A percentile compares a stretch with the other conserved stretches of the same genome.
These are phyloP conservation scores for Prosopocoilus inquinatus DNA, from an alignment of 2,888 invertebrate species.

Conservation along the genomic window DNA sequence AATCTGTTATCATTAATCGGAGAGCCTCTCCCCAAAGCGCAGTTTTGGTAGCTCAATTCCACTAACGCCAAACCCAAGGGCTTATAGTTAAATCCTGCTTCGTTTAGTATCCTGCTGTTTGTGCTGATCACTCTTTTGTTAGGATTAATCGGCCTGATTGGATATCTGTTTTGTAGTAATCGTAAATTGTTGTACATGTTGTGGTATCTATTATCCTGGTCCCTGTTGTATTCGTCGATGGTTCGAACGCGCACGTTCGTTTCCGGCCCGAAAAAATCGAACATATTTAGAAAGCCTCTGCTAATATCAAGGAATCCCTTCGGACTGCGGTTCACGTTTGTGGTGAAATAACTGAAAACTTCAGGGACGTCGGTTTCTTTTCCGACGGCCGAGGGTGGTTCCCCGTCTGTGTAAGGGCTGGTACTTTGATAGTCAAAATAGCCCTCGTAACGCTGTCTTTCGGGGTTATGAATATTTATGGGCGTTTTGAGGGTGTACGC, in stretches of 20 bases:
- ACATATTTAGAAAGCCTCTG: constrained; percentile 19
- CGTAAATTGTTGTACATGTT: background rate
- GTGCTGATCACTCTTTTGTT: constrained; percentile 3
- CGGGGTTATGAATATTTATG: constrained; percentile 10
- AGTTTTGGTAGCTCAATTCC: constrained; percentile 49
- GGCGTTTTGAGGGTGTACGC: constrained; percentile 1
- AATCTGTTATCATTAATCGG: constrained; percentile 51
- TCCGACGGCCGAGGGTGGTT: background rate
- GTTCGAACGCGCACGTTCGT: background rate
- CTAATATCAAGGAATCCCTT: constrained; percentile 29
- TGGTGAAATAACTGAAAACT: constrained; percentile 32
- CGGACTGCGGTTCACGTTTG: constrained; percentile 25
- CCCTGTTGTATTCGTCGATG: background rate
- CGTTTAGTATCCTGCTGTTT: constrained; percentile 13
- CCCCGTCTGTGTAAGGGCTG: background rate
- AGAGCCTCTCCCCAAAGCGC: constrained; percentile 53
- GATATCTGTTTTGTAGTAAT: background rate
- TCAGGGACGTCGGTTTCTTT: constrained; percentile 24
- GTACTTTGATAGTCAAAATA: background rate
- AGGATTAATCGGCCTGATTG: constrained; percentile 1
- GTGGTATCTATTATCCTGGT: background rate
- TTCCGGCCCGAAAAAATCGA: constrained; percentile 16
- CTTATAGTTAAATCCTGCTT: constrained; percentile 29
- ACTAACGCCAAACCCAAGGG: constrained; percentile 52
- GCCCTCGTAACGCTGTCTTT: background rate